These are phyloP conservation scores for Lonchura striata DNA, from an alignment of 2,113 vertebrate genomes.

Conservation along the genomic window DNA sequence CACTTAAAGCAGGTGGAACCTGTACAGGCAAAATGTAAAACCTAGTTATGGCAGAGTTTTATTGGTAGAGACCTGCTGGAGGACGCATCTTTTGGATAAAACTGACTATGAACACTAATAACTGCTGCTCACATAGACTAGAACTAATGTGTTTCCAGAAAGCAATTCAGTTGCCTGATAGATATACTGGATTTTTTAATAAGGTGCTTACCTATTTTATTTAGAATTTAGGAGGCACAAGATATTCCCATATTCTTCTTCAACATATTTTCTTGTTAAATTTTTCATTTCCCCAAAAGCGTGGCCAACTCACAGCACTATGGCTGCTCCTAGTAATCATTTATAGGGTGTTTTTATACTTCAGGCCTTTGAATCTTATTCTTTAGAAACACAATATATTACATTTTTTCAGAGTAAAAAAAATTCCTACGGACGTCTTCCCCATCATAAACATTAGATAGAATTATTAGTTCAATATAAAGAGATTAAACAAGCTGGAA, in stretches of 20 bases:
- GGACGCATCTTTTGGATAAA: not conserved
- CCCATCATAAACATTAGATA: not conserved
- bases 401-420: not conserved
- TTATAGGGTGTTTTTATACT: not conserved
- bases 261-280: not conserved
- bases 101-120: not conserved
- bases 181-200: not conserved
- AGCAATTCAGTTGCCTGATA: not conserved
- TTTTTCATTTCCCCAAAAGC: not conserved
- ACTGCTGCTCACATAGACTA: not conserved
- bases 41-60: not conserved
- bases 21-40: not conserved
- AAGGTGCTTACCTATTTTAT: not conserved
- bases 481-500: not conserved
- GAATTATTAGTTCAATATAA: not conserved
- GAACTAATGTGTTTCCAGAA: constrained; percentile 9
- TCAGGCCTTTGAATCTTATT: not conserved
- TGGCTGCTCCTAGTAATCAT: not conserved
- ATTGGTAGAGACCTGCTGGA: not conserved
- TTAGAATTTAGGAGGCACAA: not conserved
- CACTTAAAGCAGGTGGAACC: not conserved
- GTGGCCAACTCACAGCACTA: not conserved
- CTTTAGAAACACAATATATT: not conserved
- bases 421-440: not conserved
- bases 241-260: not conserved